Evolutionary conservation across 2,888 invertebrate species (phyloP).

Genomic region (Apantesis nais): DNA sequence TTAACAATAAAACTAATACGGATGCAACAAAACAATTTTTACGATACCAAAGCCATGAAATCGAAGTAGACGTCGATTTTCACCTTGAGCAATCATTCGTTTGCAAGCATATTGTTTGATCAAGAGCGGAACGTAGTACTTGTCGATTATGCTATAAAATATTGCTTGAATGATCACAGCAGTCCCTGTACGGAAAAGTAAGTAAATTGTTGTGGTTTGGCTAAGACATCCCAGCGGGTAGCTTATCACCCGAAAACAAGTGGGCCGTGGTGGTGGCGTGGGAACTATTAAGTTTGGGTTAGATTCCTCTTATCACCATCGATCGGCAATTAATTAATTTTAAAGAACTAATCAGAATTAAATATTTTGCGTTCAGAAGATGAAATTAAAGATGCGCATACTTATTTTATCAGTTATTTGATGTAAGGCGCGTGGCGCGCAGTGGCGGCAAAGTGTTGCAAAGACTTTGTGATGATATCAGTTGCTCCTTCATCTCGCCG

Average conservation of each 20-base stretch:
- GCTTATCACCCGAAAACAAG: constrained; percentile 42
- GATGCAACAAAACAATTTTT: constrained; percentile 18
- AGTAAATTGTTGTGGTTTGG: constrained; percentile 31
- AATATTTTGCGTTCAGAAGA: constrained; percentile 58
- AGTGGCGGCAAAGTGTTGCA: constrained; percentile 71
- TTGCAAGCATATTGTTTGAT: constrained; percentile 66
- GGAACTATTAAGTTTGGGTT: constrained; percentile 53
- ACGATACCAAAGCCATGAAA: constrained; percentile 62
- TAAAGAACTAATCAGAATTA: constrained; percentile 44
- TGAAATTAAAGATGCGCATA: constrained; percentile 73
- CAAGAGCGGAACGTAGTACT: constrained; percentile 59
- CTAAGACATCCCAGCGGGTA: constrained; percentile 39
- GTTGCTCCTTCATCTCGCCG: constrained; percentile 75
- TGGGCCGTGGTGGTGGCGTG: constrained; percentile 49
- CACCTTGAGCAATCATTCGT: constrained; percentile 71
- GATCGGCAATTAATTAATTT: constrained; percentile 35
- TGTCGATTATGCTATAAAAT: constrained; percentile 52
- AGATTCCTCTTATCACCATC: constrained; percentile 23
- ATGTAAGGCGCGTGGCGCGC: constrained; percentile 73
- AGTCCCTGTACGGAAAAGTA: constrained; percentile 44
- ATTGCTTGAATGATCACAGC: constrained; percentile 61
- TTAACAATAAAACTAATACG: not conserved
- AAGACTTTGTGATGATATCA: constrained; percentile 72
- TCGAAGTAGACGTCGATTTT: constrained; percentile 72
- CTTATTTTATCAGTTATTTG: constrained; percentile 74